Conservation (phyloP, 2,888 invertebrate genomes). For the Platycnemis pennipes region DNA sequence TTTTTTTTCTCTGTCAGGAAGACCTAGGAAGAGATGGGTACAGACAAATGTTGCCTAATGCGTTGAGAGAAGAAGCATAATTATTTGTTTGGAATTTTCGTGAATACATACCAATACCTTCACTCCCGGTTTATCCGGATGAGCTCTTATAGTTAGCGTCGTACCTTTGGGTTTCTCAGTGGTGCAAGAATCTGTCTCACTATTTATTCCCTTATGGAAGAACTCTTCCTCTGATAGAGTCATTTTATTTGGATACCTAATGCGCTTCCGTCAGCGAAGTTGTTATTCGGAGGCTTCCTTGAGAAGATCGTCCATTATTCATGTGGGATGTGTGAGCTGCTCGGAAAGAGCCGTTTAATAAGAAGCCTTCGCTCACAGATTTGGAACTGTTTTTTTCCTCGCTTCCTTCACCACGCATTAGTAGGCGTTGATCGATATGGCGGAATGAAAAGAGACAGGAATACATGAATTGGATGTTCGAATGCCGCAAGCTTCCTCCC, state of each 20-base stretch:
- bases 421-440: constrained; percentile 11
- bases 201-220: not conserved
- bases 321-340: not conserved
- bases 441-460: not conserved
- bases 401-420: not conserved
- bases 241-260: not conserved
- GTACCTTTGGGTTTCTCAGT: no score
- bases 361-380: not conserved
- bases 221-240: not conserved
- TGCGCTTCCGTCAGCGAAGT: not conserved
- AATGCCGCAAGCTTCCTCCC: not conserved
- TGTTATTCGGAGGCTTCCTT: not conserved
- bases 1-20: no score
- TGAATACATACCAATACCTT: no score
- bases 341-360: not conserved
- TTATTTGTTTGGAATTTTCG: no score
- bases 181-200: no score
- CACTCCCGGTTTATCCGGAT: no score
- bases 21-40: no score
- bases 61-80: no score
- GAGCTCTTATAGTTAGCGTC: no score
- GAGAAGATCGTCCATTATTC: not conserved
- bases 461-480: constrained; percentile 6
- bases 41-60: no score
- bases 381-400: not conserved